Evolutionary conservation across 2,797 vertebrate species (phyloP), one percentile per base, ranked within the genome.

Genomic region (Alcedo atthis): DNA sequence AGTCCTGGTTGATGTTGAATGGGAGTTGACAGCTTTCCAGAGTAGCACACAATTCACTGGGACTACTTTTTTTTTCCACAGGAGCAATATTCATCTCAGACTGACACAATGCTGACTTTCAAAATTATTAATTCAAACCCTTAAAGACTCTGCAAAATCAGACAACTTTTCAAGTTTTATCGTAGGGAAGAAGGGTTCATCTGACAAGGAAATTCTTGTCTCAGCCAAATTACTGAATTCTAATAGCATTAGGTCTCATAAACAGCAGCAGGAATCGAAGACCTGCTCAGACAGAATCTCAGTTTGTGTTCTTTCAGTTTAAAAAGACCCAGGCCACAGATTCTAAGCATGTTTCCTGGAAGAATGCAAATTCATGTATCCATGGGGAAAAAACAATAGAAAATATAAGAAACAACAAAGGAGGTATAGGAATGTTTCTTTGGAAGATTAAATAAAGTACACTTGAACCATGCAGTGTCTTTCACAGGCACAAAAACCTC

Each of bases 1-100:
- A 90, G 70, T 83, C 74, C 37, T 86, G 21, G 76, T 81, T 96
- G 92, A 95, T 94, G 80, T 33, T 89, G 87, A 96, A 96, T 96
- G 63, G 55, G 75, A 95, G 68, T 24, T 96, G 95, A 96, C 91
- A 94, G 92, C 84, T 93, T 95, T 89, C 43, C 30, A 61, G 69
- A 87, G 75, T 30, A 81, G 55, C 18, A 51, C 87, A 85, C 49
- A 86, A 81, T 89, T 95, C 62, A 70, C 15, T 21, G 21, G 48
- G 18, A 49, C 18, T 53, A 75, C 87, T 63, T 78, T 66, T 89
- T 62, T 54, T 81, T 70, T 66, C 42, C 25, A 4, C 64, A 54
- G 58, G 43, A 95, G 30, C 63, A 92, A 33, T 90, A 85, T 80
- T 82, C 66, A 33, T 89, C 62, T 94, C 63, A 66, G 84, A 96